phyloP scores from a whole-genome alignment of 30 jellyfish, hydroid and myxozoan genomes.

The Cassiopea andromeda region DNA sequence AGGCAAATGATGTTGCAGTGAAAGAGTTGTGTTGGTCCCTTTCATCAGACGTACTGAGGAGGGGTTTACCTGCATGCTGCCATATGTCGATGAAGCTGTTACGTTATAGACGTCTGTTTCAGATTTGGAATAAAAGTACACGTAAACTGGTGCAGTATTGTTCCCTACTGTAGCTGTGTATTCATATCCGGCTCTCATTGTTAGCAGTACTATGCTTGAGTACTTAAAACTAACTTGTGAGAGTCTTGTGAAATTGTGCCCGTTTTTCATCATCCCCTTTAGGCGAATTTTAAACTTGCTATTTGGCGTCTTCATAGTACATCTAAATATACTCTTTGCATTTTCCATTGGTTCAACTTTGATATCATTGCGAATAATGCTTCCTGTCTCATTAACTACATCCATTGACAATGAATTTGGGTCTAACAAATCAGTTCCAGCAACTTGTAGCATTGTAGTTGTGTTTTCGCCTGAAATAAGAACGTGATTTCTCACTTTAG shows the following conservation, averaged over 20 bases:
- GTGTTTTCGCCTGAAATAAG: constrained; percentile 28
- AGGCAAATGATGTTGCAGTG: constrained; percentile 13
- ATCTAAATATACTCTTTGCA: constrained; percentile 11
- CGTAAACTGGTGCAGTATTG: constrained; percentile 14
- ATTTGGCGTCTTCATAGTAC: constrained; percentile 21
- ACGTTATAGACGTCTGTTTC: background rate
- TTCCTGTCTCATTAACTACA: constrained; percentile 12
- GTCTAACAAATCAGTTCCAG: constrained; percentile 42
- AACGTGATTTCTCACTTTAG: background rate
- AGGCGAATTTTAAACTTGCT: constrained; percentile 25
- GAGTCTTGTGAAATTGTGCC: constrained; percentile 29
- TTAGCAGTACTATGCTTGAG: constrained; percentile 6
- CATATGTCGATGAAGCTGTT: constrained; percentile 12
- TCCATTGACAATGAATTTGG: constrained; percentile 8
- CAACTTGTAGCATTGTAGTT: constrained; percentile 44
- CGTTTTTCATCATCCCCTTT: constrained; percentile 15
- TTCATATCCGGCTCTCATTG: constrained; percentile 42
- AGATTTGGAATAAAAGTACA: constrained; percentile 13
- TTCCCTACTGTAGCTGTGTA: constrained; percentile 28
- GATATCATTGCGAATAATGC: background rate
- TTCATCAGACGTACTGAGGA: background rate
- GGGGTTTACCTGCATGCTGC: background rate
- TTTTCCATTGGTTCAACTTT: constrained; percentile 1
- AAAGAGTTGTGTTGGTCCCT: constrained; percentile 35
- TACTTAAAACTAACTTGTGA: constrained; percentile 26